Base-by-base conservation (phyloP, 2,797 vertebrate species). In the Sebastiscus tertius region DNA sequence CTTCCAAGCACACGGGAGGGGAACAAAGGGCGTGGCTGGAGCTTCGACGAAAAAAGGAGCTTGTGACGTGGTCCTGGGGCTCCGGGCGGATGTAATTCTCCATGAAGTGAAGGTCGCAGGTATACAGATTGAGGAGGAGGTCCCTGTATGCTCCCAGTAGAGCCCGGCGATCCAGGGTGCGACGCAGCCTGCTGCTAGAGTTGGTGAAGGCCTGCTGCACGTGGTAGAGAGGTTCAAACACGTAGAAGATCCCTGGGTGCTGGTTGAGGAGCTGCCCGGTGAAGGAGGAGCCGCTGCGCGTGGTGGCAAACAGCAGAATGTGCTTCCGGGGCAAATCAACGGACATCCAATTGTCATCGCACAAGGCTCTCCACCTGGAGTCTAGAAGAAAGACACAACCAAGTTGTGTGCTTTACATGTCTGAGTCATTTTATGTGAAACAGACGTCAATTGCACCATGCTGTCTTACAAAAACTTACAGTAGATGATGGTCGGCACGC, bases 241-340 rank as follows among this genome's bases (percentile, higher is more conserved):
- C 87, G 3, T 97, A 97, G 88, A 97, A 97, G 77, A 97, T 84
- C 18, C 87, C 91, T 0, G 96, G 94, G 88, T 97, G 95, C 83
- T 97, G 96, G 90, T 96, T 97, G 79, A 97, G 95, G 46, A 97
- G 93, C 85, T 97, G 96, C 6, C 96, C 96, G 0, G 96, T 95
- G 87, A 97, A 97, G 60, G 96, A 97, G 4, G 96, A 97, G 42
- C 96, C 96, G 2, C 96, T 96, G 58, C 96, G 95, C 0, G 96
- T 96, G 75, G 95, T 96, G 63, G 96, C 94, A n/a, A 97, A 96
- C 64, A 97, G 92, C 42, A 96, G 90, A 81, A 97, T 95, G 81
- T 97, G 96, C 39, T 91, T 96, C 77, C 91, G 93, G 55, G 90
- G 67, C 0, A 85, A 70, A 29, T 92, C 93, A 0, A 61, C n/a